Base-by-base conservation (phyloP, 1,140 invertebrate genomes). In the Drosophila sturtevanti region DNA sequence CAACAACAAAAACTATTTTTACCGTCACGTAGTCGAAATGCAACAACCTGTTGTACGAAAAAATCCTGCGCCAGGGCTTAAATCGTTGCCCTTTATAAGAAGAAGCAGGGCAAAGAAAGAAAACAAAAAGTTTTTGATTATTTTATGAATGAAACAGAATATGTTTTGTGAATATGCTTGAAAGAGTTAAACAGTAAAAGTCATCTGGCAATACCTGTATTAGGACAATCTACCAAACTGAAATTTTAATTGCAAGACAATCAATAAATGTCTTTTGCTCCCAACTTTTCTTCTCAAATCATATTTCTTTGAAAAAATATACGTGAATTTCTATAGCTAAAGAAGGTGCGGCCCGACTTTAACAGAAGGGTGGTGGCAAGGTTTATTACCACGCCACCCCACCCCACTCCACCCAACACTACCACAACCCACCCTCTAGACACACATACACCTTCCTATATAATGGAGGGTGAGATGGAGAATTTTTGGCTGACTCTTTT, bases 31-130 rank as follows among this genome's bases (percentile, higher is more conserved):
- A 64, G 41, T 80, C 24, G 81, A 81, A 81, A 77, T 90, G 87
- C 87, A 90, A 80, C 87, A 90, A 90, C 87, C 87, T 90, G 87
- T 90, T 90, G 87, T 79, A 68, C 54, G 27, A 14, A 66, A 64
- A 69, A 79, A 70, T 85, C 81, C 81, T 68, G 63, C 48, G 65
- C 59, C 72, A 66, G 41, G 52, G 72, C 51, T 44, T 14, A 44
- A 44, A 44, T 18, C 41, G 14, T 44, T 44, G 14, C 14, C 41
- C 16, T 44, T 16, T 18, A 12, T 14, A 16, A 10, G 16, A 16
- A 48, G 41, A 48, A 48, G 10, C 4, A 48, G 14, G 9, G 22
- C n/a, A 6, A 10, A 41, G 16, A 18, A 18, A 38, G 16, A 38
- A 59, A 35, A 60, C n/a, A n/a, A 37, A 60, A 10, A 22, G 52